Percentiles rank a stretch among this genome's conserved stretches.
Conservation (phyloP, 2,113 vertebrate genomes). For the Myotis brandtii region DNA sequence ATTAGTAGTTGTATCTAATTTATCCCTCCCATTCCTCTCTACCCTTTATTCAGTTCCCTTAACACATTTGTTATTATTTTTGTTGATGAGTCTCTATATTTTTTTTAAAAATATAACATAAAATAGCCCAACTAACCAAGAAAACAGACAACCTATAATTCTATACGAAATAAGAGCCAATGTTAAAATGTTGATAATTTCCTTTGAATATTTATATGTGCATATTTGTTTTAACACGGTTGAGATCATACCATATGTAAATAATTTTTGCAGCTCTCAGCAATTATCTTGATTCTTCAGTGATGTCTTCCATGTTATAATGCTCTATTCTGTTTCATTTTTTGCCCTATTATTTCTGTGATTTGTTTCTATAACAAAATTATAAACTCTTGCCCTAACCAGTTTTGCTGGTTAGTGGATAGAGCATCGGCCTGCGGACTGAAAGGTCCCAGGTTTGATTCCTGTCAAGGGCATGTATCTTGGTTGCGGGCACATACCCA, state of each 20-base stretch:
- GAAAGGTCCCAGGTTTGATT: too few species aligned
- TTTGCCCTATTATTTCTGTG: neutral
- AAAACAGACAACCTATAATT: neutral
- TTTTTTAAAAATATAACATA: neutral
- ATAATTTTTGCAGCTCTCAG: neutral
- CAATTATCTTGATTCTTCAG: neutral
- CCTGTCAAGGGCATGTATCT: too few species aligned
- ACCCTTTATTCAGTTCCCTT: neutral
- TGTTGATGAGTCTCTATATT: neutral
- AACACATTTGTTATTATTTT: neutral
- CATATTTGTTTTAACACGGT: neutral
- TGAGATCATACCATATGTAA: neutral
- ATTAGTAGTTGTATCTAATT: neutral
- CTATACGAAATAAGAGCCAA: neutral
- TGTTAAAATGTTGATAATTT: neutral
- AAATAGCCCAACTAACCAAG: neutral
- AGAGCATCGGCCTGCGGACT: too few species aligned
- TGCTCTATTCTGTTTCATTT: neutral
- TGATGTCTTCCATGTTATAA: neutral
- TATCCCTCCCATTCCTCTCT: neutral
- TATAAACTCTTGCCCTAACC: neutral
- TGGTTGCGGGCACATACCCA: too few species aligned
- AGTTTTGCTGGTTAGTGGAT: too few species aligned
- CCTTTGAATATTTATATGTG: neutral
- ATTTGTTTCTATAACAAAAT: neutral